These are phyloP conservation scores for Drosophila cognata DNA, from an alignment of 2,888 invertebrate species.

Conservation along the genomic window DNA sequence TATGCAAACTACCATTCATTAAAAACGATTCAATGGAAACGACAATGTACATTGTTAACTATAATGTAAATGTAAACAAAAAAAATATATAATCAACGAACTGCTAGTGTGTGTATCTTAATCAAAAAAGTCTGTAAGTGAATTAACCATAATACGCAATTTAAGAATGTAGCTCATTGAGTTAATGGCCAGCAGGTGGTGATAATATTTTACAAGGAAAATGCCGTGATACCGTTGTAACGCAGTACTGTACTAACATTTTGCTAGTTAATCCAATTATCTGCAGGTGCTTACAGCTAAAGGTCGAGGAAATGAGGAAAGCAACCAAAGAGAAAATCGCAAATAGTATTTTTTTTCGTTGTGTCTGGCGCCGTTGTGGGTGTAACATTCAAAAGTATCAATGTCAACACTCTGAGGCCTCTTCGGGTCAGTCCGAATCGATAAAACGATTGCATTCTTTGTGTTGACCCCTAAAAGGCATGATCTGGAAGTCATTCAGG, in stretches of 20 bases:
- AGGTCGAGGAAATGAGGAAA: conserved; percentile 61
- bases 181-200: conserved; percentile 71
- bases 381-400: conserved; percentile 63
- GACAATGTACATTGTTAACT: conserved; percentile 37
- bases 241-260: conserved; percentile 39
- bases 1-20: conserved; percentile 79
- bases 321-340: conserved; percentile 28
- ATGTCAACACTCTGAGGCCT: conserved; percentile 57
- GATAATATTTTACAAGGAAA: conserved; percentile 49
- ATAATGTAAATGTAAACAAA: conserved; percentile 33
- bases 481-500: not conserved
- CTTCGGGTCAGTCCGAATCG: conserved; percentile 32
- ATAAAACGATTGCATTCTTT: conserved; percentile 32
- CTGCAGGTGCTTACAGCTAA: conserved; percentile 41
- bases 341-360: conserved; percentile 25
- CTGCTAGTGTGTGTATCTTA: conserved; percentile 82
- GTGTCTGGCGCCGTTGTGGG: conserved; percentile 60
- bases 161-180: conserved; percentile 62
- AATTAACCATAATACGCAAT: conserved; percentile 46
- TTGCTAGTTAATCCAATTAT: conserved; percentile 71
- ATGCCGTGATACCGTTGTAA: conserved; percentile 40
- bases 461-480: not conserved
- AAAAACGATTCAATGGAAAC: conserved; percentile 60
- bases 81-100: conserved; percentile 38
- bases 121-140: conserved; percentile 79